Evolutionary conservation across 2,113 vertebrate genomes (phyloP).

Genomic region (Plecturocebus donacophilus): DNA sequence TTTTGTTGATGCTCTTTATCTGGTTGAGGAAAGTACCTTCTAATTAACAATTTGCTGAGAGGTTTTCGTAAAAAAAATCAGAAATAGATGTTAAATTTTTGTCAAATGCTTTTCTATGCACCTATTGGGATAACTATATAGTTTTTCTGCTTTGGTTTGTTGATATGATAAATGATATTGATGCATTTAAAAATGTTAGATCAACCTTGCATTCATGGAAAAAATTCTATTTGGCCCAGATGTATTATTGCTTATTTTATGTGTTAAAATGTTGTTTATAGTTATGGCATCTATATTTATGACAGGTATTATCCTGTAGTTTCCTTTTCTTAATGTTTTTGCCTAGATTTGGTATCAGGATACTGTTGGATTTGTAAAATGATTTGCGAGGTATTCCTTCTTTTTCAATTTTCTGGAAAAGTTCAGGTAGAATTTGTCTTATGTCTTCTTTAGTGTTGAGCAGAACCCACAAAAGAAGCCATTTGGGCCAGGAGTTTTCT

Average conservation of each 20-base stretch:
- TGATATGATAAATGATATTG: constrained; percentile 4
- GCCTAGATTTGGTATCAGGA: not conserved
- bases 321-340: constrained; percentile 25
- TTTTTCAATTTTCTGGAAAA: not conserved
- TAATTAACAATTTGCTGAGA: not conserved
- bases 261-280: not conserved
- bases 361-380: not conserved
- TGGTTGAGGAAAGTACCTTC: not conserved
- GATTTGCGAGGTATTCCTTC: not conserved
- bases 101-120: not conserved
- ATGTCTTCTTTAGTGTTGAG: not conserved
- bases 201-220: constrained; percentile 1
- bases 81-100: not conserved
- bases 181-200: constrained; percentile 39
- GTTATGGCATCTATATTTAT: constrained; percentile 9
- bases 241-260: constrained; percentile 6
- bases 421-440: not conserved
- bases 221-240: not conserved
- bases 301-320: not conserved
- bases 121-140: not conserved
- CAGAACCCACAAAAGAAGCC: not conserved
- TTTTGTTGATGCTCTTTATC: not conserved
- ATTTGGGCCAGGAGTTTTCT: not conserved
- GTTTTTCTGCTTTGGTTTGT: constrained; percentile 10
- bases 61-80: not conserved